A percentile compares a stretch with the other conserved stretches of the same genome.
These are phyloP conservation scores for Atethmia centrago DNA, from an alignment of 2,888 invertebrate genomes.

Conservation along the genomic window DNA sequence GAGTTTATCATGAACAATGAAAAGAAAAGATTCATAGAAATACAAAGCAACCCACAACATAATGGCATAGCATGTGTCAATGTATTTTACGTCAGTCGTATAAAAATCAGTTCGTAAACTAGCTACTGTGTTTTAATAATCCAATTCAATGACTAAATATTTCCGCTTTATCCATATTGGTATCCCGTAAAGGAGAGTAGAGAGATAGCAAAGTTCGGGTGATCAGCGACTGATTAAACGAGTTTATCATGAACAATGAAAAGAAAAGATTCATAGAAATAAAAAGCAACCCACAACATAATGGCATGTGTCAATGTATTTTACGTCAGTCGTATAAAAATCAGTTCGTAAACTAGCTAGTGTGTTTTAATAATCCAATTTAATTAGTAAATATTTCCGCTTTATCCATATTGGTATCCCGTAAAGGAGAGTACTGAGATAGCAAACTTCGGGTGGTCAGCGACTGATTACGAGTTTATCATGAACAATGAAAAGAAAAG, in stretches of 20 bases:
- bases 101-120: too few species aligned
- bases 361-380: constrained; percentile 3
- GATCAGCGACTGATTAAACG: too few species aligned
- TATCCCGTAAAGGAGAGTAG: too few species aligned
- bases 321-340: too few species aligned
- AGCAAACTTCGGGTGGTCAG: neutral
- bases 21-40: neutral
- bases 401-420: neutral
- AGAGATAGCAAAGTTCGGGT: too few species aligned
- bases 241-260: neutral
- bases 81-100: too few species aligned
- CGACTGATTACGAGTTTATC: neutral
- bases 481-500: neutral
- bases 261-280: neutral
- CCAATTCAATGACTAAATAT: too few species aligned
- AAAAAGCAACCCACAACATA: constrained; percentile 19
- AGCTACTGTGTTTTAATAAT: too few species aligned
- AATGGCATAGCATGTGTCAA: too few species aligned
- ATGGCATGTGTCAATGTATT: too few species aligned
- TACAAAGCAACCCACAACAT: constrained; percentile 19
- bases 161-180: too few species aligned
- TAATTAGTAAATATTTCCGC: neutral
- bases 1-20: neutral
- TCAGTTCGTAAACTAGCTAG: neutral
- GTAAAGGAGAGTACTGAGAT: neutral